A percentile compares a stretch with the other conserved stretches of the same genome.
phyloP scores from a whole-genome alignment of 2,888 invertebrate species.

The Zonitis immaculata region DNA sequence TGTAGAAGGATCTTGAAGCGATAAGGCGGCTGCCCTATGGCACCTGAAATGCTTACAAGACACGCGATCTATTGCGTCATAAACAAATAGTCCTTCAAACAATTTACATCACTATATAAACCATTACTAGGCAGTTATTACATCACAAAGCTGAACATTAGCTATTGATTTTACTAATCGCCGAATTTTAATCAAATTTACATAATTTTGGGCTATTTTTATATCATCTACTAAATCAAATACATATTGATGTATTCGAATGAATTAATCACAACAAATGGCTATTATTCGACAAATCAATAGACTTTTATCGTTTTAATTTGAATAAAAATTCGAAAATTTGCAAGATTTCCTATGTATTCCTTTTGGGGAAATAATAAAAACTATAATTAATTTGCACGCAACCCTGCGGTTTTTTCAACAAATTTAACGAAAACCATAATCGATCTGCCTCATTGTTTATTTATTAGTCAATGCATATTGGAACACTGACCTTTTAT shows the following conservation, averaged over 20 bases:
- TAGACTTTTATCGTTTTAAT: too few relatives aligned
- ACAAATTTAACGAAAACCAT: conserved; percentile 6
- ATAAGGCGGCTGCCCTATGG: conserved; percentile 42
- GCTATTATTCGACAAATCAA: too few relatives aligned
- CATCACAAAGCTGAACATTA: background rate
- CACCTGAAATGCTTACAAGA: conserved; percentile 35
- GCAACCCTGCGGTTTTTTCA: conserved; percentile 20
- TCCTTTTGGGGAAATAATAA: conserved; percentile 1
- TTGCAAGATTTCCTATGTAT: background rate
- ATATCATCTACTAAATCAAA: too few relatives aligned
- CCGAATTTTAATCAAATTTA: background rate
- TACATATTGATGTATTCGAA: too few relatives aligned
- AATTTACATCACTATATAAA: background rate
- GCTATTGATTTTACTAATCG: background rate
- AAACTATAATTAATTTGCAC: conserved; percentile 22
- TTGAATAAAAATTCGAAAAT: background rate
- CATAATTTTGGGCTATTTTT: too few relatives aligned
- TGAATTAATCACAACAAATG: too few relatives aligned
- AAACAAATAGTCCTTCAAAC: conserved; percentile 17
- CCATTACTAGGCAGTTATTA: background rate
- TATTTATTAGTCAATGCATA: conserved; percentile 19
- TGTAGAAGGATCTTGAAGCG: conserved; percentile 38
- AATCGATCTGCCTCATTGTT: conserved; percentile 25
- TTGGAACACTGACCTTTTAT: conserved; percentile 16
- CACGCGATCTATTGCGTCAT: conserved; percentile 48